Percentiles rank a stretch among this genome's conserved stretches.
Evolutionary conservation across 1,140 invertebrate species (phyloP).

Genomic region (Euwallacea fornicatus): DNA sequence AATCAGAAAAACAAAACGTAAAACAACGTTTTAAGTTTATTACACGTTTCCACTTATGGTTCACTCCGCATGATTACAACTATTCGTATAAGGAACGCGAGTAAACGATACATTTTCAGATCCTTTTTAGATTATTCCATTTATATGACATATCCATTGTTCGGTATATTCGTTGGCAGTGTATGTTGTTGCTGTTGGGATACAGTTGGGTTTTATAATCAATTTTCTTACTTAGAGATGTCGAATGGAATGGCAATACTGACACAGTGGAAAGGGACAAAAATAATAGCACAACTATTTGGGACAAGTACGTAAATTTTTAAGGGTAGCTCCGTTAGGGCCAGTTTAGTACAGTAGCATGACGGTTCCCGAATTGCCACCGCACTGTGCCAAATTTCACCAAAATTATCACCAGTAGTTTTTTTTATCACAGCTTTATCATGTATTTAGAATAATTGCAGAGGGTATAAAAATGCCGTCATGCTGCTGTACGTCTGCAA

Average conservation of each 20-base stretch:
- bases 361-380: conserved; percentile 19
- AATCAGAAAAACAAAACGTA: no score
- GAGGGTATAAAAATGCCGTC: conserved; percentile 28
- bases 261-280: conserved; percentile 44
- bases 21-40: no score
- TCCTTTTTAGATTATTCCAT: no score
- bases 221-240: conserved; percentile 45
- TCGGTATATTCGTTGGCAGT: no score
- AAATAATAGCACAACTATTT: conserved; percentile 45
- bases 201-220: no score
- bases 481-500: conserved; percentile 34
- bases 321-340: neutral
- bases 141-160: no score
- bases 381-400: conserved; percentile 21
- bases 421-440: neutral
- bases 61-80: no score
- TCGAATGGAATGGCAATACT: conserved; percentile 50
- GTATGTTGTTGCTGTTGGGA: no score
- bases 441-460: conserved; percentile 12
- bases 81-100: no score
- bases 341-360: conserved; percentile 33
- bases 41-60: no score
- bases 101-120: no score
- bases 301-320: conserved; percentile 47
- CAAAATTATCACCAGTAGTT: conserved; percentile 1